Conservation (phyloP, 2,113 vertebrate genomes). For the Alosa alosa region DNA sequence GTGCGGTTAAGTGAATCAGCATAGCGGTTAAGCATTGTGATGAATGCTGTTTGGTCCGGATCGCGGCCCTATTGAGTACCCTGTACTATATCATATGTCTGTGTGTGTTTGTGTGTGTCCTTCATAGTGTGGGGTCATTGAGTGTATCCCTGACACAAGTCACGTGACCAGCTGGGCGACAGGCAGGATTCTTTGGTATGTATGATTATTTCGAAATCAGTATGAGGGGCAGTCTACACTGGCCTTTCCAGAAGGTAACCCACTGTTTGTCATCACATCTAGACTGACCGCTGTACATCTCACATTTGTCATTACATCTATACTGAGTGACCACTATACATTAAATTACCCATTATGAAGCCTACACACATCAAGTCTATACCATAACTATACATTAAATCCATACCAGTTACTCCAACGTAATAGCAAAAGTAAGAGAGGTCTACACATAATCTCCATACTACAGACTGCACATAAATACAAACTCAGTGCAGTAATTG, state of each 20-base stretch:
- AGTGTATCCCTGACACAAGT: conserved; percentile 98
- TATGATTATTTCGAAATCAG: conserved; percentile 97
- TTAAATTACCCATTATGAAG: not conserved
- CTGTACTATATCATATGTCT: not conserved
- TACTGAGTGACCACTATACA: not conserved
- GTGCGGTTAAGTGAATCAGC: too few species aligned
- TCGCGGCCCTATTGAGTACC: too few species aligned
- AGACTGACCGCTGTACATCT: not conserved
- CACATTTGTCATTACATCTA: not conserved
- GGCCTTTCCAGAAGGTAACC: conserved; percentile 92
- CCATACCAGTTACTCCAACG: not conserved
- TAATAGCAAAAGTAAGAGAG: not conserved
- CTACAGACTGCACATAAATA: not conserved
- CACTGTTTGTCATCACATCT: not conserved
- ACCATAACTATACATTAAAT: not conserved
- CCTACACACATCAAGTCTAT: not conserved
- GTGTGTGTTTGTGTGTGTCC: conserved; percentile 2
- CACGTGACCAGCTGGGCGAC: conserved; percentile 94
- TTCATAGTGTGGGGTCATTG: conserved; percentile 92
- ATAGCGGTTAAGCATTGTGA: too few species aligned
- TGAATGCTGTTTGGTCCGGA: too few species aligned
- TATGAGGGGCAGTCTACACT: conserved; percentile 95
- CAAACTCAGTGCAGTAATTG: not conserved
- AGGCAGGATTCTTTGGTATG: conserved; percentile 98
- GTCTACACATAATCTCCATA: not conserved